Conservation (phyloP, 2,888 invertebrate species). For the Pediacus dermestoides region DNA sequence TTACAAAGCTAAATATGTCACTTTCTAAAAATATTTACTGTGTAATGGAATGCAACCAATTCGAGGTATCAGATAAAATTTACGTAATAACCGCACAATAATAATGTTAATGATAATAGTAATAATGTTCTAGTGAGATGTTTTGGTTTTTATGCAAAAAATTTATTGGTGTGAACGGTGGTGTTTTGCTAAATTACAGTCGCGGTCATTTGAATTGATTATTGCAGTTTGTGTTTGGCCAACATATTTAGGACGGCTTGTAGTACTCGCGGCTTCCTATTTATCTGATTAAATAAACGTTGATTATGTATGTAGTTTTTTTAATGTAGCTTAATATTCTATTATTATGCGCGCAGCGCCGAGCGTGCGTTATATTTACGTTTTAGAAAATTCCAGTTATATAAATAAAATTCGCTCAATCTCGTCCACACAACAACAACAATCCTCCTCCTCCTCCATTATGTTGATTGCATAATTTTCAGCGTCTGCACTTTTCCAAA, state of each 20-base stretch:
- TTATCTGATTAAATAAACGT: slow-evolving; percentile 29
- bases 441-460: no score
- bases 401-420: slow-evolving; percentile 8
- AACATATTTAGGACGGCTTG: slow-evolving; percentile 35
- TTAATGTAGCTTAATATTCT: slow-evolving; percentile 10
- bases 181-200: no score
- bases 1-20: slow-evolving; percentile 11
- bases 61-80: no score
- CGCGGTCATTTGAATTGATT: slow-evolving; percentile 38
- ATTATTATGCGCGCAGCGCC: slow-evolving; percentile 8
- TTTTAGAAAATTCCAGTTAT: slow-evolving; percentile 10
- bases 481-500: no score
- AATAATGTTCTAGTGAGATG: no score
- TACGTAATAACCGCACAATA: no score
- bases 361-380: slow-evolving; percentile 12
- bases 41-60: slow-evolving; percentile 1
- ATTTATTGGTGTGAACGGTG: no score
- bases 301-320: slow-evolving; percentile 24
- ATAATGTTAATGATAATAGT: no score
- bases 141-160: no score
- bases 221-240: slow-evolving; percentile 23
- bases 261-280: slow-evolving; percentile 26
- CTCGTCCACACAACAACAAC: no score
- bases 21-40: slow-evolving; percentile 20
- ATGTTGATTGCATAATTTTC: no score